These are phyloP conservation scores for Iphiclides podalirius DNA, from an alignment of 2,888 invertebrate genomes.

Conservation along the genomic window DNA sequence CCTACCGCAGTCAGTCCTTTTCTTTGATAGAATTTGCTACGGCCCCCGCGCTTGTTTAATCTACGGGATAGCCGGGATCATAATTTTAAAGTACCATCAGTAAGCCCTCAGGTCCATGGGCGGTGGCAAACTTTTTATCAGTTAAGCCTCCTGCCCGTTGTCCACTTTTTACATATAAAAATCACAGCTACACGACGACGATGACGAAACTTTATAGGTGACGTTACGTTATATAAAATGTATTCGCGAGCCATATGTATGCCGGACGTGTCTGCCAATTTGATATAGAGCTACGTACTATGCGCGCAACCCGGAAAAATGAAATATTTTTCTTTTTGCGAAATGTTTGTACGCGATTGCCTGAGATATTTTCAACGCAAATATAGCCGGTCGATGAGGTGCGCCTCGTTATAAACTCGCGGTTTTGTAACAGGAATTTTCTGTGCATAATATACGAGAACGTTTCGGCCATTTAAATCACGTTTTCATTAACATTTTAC, in stretches of 20 bases:
- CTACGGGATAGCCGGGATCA: too few relatives aligned
- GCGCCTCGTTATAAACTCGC: slow-evolving; percentile 18
- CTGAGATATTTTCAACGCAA: slow-evolving; percentile 28
- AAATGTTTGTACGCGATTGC: slow-evolving; percentile 27
- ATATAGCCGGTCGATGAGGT: slow-evolving; percentile 19
- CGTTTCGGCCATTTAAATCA: background rate
- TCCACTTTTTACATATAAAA: too few relatives aligned
- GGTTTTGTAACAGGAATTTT: slow-evolving; percentile 18
- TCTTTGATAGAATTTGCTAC: too few relatives aligned
- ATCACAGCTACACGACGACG: too few relatives aligned
- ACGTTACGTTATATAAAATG: slow-evolving; percentile 5
- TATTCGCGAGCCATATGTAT: background rate
- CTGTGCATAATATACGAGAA: background rate
- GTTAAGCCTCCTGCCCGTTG: too few relatives aligned
- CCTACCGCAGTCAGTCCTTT: too few relatives aligned
- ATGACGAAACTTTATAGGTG: too few relatives aligned
- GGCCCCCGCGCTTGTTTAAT: too few relatives aligned
- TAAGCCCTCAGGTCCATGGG: too few relatives aligned
- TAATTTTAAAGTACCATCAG: too few relatives aligned
- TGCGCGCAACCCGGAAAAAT: slow-evolving; percentile 16
- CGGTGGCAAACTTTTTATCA: too few relatives aligned
- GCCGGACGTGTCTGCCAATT: slow-evolving; percentile 8
- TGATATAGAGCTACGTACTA: slow-evolving; percentile 13
- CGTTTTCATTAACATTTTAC: slow-evolving; percentile 9
- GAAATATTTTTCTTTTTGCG: slow-evolving; percentile 25